A percentile compares a stretch with the other conserved stretches of the same genome.
These are phyloP conservation scores for Palloptera scutellata DNA, from an alignment of 2,888 invertebrate genomes.

Conservation along the genomic window DNA sequence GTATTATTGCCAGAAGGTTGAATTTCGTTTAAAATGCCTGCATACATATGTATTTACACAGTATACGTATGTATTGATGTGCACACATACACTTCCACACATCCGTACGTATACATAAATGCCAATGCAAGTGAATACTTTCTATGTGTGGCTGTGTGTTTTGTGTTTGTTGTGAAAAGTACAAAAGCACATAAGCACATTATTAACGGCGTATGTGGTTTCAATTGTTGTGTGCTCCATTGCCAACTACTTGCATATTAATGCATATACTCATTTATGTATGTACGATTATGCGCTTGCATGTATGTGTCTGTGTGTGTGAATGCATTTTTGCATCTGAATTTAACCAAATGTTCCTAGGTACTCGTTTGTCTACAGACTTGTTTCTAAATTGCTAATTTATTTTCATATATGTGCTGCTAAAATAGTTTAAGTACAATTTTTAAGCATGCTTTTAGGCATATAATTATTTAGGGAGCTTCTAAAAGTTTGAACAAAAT, in stretches of 20 bases:
- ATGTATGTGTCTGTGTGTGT: slow-evolving; percentile 26
- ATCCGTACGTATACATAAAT: too few species aligned
- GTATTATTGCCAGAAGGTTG: slow-evolving; percentile 6
- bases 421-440: too few species aligned
- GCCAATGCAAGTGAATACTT: too few species aligned
- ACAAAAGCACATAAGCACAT: slow-evolving; percentile 56
- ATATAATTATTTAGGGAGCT: slow-evolving; percentile 18
- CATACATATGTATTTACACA: too few species aligned
- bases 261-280: not conserved
- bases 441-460: slow-evolving; percentile 25
- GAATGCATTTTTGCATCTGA: slow-evolving; percentile 13
- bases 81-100: too few species aligned
- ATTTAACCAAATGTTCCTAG: not conserved
- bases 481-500: too few species aligned
- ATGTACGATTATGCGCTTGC: not conserved
- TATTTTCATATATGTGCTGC: too few species aligned
- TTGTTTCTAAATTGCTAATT: not conserved
- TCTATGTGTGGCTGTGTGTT: not conserved
- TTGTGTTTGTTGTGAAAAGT: slow-evolving; percentile 27
- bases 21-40: slow-evolving; percentile 14
- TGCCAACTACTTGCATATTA: not conserved
- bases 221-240: slow-evolving; percentile 34
- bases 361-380: not conserved
- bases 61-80: too few species aligned
- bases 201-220: slow-evolving; percentile 47